A percentile compares a stretch with the other conserved stretches of the same genome.
Evolutionary conservation across 2,888 invertebrate genomes (phyloP).

Genomic region (Rutpela maculata): DNA sequence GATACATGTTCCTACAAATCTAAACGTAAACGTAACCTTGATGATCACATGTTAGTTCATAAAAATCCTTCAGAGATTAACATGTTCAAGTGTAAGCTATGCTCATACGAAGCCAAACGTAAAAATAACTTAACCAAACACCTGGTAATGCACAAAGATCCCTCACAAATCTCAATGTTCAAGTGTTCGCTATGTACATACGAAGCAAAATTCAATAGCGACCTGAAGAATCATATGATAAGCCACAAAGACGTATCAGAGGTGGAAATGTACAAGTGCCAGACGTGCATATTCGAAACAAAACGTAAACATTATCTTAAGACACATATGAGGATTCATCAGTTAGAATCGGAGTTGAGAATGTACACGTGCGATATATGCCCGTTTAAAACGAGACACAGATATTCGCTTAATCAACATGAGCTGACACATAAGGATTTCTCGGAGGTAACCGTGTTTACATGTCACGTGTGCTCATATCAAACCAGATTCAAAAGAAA

Average conservation of each 20-base stretch:
- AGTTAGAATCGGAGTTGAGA: not conserved
- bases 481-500: too few species aligned
- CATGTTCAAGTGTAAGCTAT: too few species aligned
- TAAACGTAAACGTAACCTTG: not conserved
- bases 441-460: too few species aligned
- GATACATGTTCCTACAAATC: not conserved
- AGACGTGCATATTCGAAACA: slow-evolving; percentile 3
- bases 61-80: too few species aligned
- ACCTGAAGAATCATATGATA: not conserved
- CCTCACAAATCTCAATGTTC: not conserved
- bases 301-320: slow-evolving; percentile 3
- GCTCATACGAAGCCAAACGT: too few species aligned
- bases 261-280: slow-evolving; percentile 2
- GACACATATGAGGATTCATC: not conserved
- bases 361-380: not conserved
- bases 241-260: not conserved
- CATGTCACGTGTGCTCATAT: too few species aligned
- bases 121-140: not conserved
- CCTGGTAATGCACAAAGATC: slow-evolving; percentile 12
- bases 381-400: not conserved
- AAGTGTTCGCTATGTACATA: not conserved
- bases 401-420: not conserved
- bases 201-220: not conserved
- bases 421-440: not conserved
- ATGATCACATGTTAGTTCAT: too few species aligned